phyloP scores from a whole-genome alignment of 37 sponge, comb jelly and placozoan genomes.

The Chondrilla cf. caribensis region DNA sequence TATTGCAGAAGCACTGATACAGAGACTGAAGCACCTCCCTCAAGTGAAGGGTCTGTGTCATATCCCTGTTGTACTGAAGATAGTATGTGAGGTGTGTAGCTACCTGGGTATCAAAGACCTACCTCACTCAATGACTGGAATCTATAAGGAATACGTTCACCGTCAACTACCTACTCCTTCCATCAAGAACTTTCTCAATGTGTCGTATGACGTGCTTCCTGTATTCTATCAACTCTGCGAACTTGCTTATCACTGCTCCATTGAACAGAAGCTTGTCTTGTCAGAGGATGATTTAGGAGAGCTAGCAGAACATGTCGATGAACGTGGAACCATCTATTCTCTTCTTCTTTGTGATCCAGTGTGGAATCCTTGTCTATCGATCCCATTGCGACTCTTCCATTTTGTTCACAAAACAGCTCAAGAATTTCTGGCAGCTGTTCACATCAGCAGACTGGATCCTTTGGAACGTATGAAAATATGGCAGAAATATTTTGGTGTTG shows the following conservation, averaged over 20 bases:
- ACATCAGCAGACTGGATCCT: neutral
- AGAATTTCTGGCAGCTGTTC: slow-evolving; percentile 15
- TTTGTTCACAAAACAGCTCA: slow-evolving; percentile 10
- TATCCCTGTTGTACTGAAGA: slow-evolving; percentile 4
- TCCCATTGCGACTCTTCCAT: neutral
- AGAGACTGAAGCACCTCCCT: neutral
- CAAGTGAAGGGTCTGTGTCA: slow-evolving; percentile 5
- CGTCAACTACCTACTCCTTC: neutral
- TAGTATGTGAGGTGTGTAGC: neutral
- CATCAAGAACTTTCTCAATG: neutral
- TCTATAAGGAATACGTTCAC: neutral
- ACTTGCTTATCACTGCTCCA: neutral
- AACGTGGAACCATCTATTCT: neutral
- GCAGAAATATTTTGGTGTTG: neutral
- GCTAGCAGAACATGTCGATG: neutral
- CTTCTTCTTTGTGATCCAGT: slow-evolving; percentile 12
- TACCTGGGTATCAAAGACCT: neutral
- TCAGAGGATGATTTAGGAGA: neutral
- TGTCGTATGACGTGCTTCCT: neutral
- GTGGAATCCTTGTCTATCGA: neutral
- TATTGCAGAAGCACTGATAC: neutral
- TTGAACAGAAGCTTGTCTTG: neutral
- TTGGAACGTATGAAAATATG: neutral
- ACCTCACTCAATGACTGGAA: slow-evolving; percentile 10
- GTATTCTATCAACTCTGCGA: neutral